Evolutionary conservation across 2,113 vertebrate species (phyloP).

Genomic region (Oriolus oriolus): DNA sequence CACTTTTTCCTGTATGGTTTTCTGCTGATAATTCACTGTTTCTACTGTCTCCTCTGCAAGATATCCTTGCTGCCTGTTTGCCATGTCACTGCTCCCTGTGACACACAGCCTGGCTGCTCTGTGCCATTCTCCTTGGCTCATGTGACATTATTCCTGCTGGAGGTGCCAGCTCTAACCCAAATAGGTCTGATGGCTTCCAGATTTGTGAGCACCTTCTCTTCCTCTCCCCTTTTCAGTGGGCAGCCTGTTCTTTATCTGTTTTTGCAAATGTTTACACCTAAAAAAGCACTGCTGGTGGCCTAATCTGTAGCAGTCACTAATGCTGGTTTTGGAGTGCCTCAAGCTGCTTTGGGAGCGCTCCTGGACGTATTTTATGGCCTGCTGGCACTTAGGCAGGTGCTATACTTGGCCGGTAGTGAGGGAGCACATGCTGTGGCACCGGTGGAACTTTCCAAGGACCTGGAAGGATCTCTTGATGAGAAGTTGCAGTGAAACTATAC

Average conservation of each 20-base stretch:
- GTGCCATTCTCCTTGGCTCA: not conserved
- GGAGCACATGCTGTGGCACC: accelerated
- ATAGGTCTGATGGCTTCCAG: not conserved
- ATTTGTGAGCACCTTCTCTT: not conserved
- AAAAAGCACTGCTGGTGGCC: not conserved
- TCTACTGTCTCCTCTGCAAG: not conserved
- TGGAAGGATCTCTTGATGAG: not conserved
- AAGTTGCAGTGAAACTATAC: not conserved
- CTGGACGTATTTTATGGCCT: not conserved
- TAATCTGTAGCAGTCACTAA: not conserved
- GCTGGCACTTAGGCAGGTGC: not conserved
- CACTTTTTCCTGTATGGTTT: not conserved
- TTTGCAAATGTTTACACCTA: not conserved
- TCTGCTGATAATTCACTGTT: not conserved
- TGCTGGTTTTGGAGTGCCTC: not conserved
- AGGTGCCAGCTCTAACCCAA: not conserved
- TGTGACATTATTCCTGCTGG: not conserved
- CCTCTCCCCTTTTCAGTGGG: not conserved
- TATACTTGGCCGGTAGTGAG: not conserved
- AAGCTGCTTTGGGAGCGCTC: not conserved
- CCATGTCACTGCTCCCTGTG: not conserved
- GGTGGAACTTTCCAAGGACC: not conserved
- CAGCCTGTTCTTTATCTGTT: not conserved
- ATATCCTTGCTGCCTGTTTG: not conserved
- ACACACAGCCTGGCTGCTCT: not conserved